phyloP scores from a whole-genome alignment of 1,140 invertebrate species.

The Spodoptera litura region DNA sequence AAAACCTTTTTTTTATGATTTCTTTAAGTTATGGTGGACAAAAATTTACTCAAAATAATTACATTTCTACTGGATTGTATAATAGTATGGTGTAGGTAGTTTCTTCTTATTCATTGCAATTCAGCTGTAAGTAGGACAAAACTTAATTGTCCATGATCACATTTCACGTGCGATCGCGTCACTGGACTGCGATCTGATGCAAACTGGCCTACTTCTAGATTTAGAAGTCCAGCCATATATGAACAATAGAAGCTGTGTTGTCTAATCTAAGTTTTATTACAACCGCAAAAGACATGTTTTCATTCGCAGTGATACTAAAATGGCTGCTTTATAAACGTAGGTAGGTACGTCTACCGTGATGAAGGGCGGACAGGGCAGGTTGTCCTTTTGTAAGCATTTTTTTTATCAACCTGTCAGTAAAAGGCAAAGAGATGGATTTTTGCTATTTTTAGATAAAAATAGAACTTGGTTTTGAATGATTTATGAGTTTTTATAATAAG shows the following conservation, averaged over 20 bases:
- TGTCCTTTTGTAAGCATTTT: slow-evolving; percentile 46
- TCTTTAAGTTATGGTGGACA: too few species aligned
- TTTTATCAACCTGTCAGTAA: slow-evolving; percentile 40
- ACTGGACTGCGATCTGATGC: slow-evolving; percentile 55
- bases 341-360: background rate
- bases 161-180: slow-evolving; percentile 56
- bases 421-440: slow-evolving; percentile 7
- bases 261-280: slow-evolving; percentile 13
- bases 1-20: too few species aligned
- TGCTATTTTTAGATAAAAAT: slow-evolving; percentile 9
- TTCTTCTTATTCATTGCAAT: slow-evolving; percentile 32
- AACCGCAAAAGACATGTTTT: slow-evolving; percentile 22
- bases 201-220: slow-evolving; percentile 62
- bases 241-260: background rate
- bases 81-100: background rate
- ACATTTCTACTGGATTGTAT: too few species aligned
- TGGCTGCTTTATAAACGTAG: slow-evolving; percentile 10
- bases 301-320: background rate
- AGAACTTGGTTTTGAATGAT: background rate
- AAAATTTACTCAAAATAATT: too few species aligned
- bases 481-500: background rate
- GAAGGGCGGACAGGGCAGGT: slow-evolving; percentile 24
- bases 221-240: slow-evolving; percentile 42
- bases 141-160: slow-evolving; percentile 55
- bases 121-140: slow-evolving; percentile 41